phyloP scores from a whole-genome alignment of 2,797 vertebrate genomes.

The Orientallactaga sibirica region DNA sequence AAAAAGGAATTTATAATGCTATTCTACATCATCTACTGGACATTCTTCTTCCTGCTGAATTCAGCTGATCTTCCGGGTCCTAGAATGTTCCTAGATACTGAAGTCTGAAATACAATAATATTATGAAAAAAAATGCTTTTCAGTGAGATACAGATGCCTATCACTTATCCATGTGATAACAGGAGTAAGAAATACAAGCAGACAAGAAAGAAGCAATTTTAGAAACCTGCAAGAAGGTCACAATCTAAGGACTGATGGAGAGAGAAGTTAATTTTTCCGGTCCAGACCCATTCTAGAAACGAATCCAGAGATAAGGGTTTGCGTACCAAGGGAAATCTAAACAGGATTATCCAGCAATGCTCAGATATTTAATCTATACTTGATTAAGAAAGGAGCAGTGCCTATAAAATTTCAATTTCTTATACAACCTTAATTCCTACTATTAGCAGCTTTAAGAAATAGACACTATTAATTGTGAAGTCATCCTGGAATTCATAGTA shows the following conservation, averaged over 20 bases:
- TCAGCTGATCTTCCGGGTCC: neutral
- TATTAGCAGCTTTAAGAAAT: conserved; percentile 12
- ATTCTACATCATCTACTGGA: conserved; percentile 1
- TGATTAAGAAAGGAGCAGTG: conserved; percentile 9
- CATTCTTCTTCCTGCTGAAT: neutral
- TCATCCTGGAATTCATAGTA: neutral
- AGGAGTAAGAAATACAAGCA: conserved; percentile 40
- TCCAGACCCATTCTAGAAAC: too few relatives aligned
- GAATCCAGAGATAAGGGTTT: too few relatives aligned
- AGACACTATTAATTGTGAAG: neutral
- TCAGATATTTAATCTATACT: conserved; percentile 24
- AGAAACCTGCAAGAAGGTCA: neutral
- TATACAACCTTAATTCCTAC: conserved; percentile 5
- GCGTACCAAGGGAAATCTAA: too few relatives aligned
- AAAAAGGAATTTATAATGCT: conserved; percentile 33
- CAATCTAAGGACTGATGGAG: too few relatives aligned
- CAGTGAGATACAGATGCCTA: neutral
- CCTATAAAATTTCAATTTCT: conserved; percentile 32
- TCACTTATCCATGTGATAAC: neutral
- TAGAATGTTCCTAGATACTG: neutral
- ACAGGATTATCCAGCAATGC: neutral
- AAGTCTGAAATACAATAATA: neutral
- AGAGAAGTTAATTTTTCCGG: too few relatives aligned
- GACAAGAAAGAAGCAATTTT: conserved; percentile 39
- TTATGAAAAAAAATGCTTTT: conserved; percentile 7